Evolutionary conservation across 2,797 vertebrate species (phyloP), one percentile per base, ranked within the genome.

Genomic region (Poeciliopsis paucimaculata): DNA sequence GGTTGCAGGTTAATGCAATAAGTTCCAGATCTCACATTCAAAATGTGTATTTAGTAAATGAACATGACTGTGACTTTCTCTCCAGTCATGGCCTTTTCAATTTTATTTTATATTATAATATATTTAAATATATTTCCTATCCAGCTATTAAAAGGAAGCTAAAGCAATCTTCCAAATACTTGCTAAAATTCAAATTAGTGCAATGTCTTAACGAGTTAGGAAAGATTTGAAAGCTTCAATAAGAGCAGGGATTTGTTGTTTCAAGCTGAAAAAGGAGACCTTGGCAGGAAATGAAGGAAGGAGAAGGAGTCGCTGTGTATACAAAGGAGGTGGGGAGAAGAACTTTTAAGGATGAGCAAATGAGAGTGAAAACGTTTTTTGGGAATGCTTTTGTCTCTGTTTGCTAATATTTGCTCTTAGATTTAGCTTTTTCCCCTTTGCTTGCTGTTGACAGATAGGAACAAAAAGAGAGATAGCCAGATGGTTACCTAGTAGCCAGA

Each of bases 361-460:
- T 79, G 87, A 92, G 91, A 94, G 94, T 91, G 93, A 95, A 91
- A 93, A 83, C 83, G 84, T 64, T 84, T 78, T 88, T 94, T 92
- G 93, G 95, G 95, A 95, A 96, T 96, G 92, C 88, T 84, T 95
- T 96, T 96, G 95, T 95, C 90, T 89, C 39, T 79, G 62, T 81
- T 4, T 84, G 92, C 95, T 92, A 96, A 96, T 96, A 96, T 96
- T 96, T 96, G 93, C 90, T 86, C 80, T 91, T 75, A 89, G 94
- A 94, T 95, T 95, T 93, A 85, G 87, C 89, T 86, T 92, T 90
- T 91, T 88, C 87, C 91, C 4, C 80, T 86, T 88, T 92, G 90
- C 94, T 94, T 91, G 84, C 75, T 92, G 87, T 94, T 94, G 93
- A 94, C 86, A 90, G 85, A 95, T 82, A 90, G 85, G 88, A 93